These are phyloP conservation scores for Drosophila flavopinicola DNA, from an alignment of 2,888 invertebrate species.

Conservation along the genomic window DNA sequence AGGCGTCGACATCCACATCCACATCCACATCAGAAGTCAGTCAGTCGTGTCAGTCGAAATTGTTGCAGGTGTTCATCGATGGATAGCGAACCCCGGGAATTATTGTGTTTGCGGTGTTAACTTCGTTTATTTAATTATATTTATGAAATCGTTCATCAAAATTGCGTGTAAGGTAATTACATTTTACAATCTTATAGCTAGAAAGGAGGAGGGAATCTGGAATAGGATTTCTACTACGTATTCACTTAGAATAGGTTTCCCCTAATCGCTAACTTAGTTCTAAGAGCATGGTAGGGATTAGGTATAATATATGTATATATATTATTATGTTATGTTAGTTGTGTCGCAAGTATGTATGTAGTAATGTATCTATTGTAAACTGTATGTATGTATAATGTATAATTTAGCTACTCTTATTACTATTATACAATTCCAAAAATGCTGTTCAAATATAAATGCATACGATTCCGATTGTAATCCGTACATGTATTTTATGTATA, in stretches of 20 bases:
- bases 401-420: constrained; percentile 69
- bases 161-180: constrained; percentile 72
- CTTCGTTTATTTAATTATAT: constrained; percentile 74
- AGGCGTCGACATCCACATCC: constrained; percentile 43
- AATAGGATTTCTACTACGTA: constrained; percentile 47
- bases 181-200: constrained; percentile 67
- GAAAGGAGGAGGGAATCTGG: constrained; percentile 15
- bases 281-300: constrained; percentile 37
- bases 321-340: constrained; percentile 31
- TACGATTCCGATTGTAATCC: constrained; percentile 62
- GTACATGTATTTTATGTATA: constrained; percentile 31
- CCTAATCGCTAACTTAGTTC: constrained; percentile 54
- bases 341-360: constrained; percentile 25
- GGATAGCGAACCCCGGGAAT: constrained; percentile 12
- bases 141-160: constrained; percentile 69
- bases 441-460: constrained; percentile 75
- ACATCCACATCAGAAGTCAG: constrained; percentile 17
- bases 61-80: constrained; percentile 60
- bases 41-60: constrained; percentile 27
- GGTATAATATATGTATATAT: constrained; percentile 9
- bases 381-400: constrained; percentile 41
- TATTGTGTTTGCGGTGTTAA: constrained; percentile 65
- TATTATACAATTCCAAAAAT: constrained; percentile 79
- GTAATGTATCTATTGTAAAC: constrained; percentile 15
- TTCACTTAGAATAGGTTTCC: constrained; percentile 56